Evolutionary conservation across 2,888 invertebrate genomes (phyloP).

Genomic region (Cremastinae sp.): DNA sequence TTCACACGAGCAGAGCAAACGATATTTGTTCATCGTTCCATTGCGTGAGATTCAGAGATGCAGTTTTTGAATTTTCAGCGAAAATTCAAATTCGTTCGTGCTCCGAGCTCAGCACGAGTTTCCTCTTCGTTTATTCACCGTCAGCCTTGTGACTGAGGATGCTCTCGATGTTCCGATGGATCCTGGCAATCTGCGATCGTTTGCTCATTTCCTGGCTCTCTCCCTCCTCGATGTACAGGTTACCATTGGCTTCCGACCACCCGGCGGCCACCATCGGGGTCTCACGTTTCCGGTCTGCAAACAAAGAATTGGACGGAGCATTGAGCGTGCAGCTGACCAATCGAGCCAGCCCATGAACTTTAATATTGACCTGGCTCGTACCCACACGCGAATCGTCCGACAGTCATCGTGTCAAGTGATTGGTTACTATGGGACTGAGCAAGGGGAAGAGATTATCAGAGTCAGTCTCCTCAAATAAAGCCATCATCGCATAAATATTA

Average conservation of each 20-base stretch:
- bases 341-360: slow-evolving; percentile 47
- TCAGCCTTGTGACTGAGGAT: slow-evolving; percentile 71
- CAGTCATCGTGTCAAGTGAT: slow-evolving; percentile 37
- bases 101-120: no score
- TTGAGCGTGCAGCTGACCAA: slow-evolving; percentile 34
- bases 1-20: no score
- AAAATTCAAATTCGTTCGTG: slow-evolving; percentile 5
- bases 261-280: slow-evolving; percentile 69
- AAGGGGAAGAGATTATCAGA: neutral
- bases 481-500: slow-evolving; percentile 16
- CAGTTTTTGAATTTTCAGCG: no score
- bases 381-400: slow-evolving; percentile 44
- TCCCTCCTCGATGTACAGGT: slow-evolving; percentile 76
- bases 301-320: slow-evolving; percentile 47
- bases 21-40: no score
- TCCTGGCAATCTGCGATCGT: slow-evolving; percentile 71
- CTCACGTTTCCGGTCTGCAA: slow-evolving; percentile 75
- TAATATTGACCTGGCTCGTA: slow-evolving; percentile 42
- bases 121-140: slow-evolving; percentile 29
- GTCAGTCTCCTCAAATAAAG: slow-evolving; percentile 17
- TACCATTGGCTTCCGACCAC: slow-evolving; percentile 75
- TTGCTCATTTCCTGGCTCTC: slow-evolving; percentile 65
- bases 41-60: neutral
- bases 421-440: neutral
- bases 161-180: slow-evolving; percentile 76